Evolutionary conservation across 2,888 invertebrate genomes (phyloP), one percentile per base, ranked within the genome.

Genomic region (Lasioglossum calceatum): DNA sequence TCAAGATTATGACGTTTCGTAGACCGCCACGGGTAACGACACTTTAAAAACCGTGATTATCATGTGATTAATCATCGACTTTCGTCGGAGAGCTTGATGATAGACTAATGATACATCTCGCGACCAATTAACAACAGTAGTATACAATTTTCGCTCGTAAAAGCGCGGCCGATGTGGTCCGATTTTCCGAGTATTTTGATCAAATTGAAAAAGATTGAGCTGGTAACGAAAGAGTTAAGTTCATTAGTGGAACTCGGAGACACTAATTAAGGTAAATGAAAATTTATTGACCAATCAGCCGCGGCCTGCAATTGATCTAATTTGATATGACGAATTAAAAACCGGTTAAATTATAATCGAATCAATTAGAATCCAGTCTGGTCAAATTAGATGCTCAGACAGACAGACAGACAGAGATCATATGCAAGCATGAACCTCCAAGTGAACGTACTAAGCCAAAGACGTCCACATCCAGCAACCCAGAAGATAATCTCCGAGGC

Each of bases 111-210:
- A 14, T 42, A 71, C 12, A 42, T 71, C 12, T 1, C 27, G 42
- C 23, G n/a, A 42, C 70, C 39, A 71, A 71, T 71, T 71, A 71
- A 39, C 70, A 71, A 39, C 70, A n/a, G n/a, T 39, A n/a, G n/a
- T 5, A n/a, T 71, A 71, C 39, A 71, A 71, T 71, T 36, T 67
- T 12, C 70, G 39, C 36, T 36, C 67, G 4, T 67, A 67, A 67
- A 67, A 23, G 10, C 19, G 10, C 2, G 23, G 23, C 4, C 39
- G 70, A 70, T 36, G 10, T 10, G 19, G 42, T 12, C 23, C 5
- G 39, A 23, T 23, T 12, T 71, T 71, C 7, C 39, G n/a, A 14
- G 23, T n/a, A 4, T 42, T 42, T 5, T 2, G 23, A 67, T 32
- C 8, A 67, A 67, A 67, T 14, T 7, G 16, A 16, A 16, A 64